Evolutionary conservation across 2,888 invertebrate species (phyloP).

Genomic region (Onchidella celtica): DNA sequence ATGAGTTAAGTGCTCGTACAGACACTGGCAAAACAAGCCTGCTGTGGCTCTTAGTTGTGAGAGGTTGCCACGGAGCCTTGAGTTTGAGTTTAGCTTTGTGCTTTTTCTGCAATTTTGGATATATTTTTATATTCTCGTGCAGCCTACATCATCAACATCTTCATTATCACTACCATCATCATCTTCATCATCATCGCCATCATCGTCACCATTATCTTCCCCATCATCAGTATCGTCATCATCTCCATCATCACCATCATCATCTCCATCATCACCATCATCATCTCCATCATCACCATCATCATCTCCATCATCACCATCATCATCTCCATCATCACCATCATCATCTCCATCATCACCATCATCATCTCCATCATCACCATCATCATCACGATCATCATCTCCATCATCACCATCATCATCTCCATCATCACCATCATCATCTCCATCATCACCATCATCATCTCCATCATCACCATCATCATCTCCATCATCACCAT

Average conservation of each 20-base stretch:
- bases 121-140: neutral
- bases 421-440: neutral
- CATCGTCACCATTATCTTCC: neutral
- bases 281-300: slow-evolving; percentile 8
- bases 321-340: slow-evolving; percentile 17
- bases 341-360: neutral
- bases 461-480: neutral
- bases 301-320: slow-evolving; percentile 12
- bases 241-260: neutral
- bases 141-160: neutral
- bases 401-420: neutral
- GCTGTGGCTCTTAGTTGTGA: too few species aligned
- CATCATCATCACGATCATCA: neutral
- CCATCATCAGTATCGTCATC: too few species aligned
- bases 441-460: neutral
- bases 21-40: too few species aligned
- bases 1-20: too few species aligned
- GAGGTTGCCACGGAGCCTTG: too few species aligned
- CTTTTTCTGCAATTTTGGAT: too few species aligned
- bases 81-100: too few species aligned
- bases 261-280: neutral
- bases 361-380: neutral
- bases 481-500: neutral
- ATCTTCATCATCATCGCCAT: neutral
- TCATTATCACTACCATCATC: neutral